Evolutionary conservation across 2,113 vertebrate species (phyloP), one percentile per base, ranked within the genome.

Genomic region (Morone saxatilis): DNA sequence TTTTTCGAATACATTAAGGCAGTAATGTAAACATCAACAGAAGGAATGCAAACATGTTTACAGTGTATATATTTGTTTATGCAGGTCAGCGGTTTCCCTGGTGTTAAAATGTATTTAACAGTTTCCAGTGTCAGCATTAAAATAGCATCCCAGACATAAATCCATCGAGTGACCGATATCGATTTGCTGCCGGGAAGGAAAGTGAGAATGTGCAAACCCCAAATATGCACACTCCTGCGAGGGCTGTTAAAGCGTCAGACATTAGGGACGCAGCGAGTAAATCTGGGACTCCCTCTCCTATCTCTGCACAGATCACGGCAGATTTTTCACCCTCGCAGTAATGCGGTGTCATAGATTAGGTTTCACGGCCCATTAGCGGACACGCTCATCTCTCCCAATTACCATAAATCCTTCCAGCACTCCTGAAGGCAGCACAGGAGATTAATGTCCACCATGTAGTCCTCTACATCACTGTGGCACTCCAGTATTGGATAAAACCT

Each of bases 341-440:
- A 92, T 65, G 83, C 80, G 50, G 77, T 83, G 81, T 86, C 89
- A 87, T 91, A 89, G 92, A 93, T 94, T 90, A 91, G 83, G 86
- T 92, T 94, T 94, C 91, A 90, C 81, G 78, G 87, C 77, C 86
- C 91, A 91, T 93, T 92, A 94, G 85, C 38, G 72, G 87, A 72
- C 72, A 66, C 86, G 78, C 82, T 91, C 73, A 72, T 82, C 86
- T 82, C 80, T 81, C 81, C 81, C 87, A 88, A 82, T 91, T 90
- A 90, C 83, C 81, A 88, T 91, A 89, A 93, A 94, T 94, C 89
- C 89, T 86, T 76, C 71, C 22, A 48, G 89, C 68, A 11, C 76
- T 85, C 79, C 89, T 83, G 61, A 72, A 71, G 82, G 88, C 76
- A 77, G 59, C 77, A 38, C 51, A 8, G 40, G 51, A 86, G 83